phyloP scores from a whole-genome alignment of 2,888 invertebrate species.

The Ophion obscuratus region DNA sequence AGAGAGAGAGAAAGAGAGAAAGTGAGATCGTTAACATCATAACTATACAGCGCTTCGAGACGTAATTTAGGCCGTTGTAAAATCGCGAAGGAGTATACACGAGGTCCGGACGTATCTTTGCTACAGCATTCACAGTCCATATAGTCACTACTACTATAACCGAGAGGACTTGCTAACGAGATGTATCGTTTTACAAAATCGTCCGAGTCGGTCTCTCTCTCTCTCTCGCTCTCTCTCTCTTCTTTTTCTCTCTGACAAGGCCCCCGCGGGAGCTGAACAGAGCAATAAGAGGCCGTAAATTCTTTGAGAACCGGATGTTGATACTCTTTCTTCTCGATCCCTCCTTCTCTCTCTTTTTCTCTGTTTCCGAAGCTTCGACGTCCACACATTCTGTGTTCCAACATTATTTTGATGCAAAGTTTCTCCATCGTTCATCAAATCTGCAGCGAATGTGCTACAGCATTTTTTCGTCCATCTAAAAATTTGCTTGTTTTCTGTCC shows the following conservation, averaged over 20 bases:
- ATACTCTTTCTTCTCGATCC: conserved; percentile 67
- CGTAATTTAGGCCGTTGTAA: conserved; percentile 82
- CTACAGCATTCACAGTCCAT: conserved; percentile 28
- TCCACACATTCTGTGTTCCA: conserved; percentile 15
- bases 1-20: not conserved
- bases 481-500: not conserved
- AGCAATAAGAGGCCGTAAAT: conserved; percentile 78
- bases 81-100: conserved; percentile 74
- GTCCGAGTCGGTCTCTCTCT: conserved; percentile 66
- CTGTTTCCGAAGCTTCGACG: not conserved
- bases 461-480: not conserved
- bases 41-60: conserved; percentile 75
- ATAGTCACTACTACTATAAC: conserved; percentile 66
- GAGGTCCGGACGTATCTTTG: conserved; percentile 55
- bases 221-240: conserved; percentile 3
- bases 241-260: conserved; percentile 33
- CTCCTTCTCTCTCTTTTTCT: conserved; percentile 16
- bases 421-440: conserved; percentile 5
- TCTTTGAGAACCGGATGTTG: conserved; percentile 80
- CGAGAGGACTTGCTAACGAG: conserved; percentile 79
- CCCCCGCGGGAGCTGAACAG: conserved; percentile 73
- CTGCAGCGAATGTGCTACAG: not conserved
- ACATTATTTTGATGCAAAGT: not conserved
- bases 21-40: conserved; percentile 80
- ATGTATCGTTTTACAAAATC: conserved; percentile 83